Percentiles rank a stretch among this genome's conserved stretches.
phyloP scores from a whole-genome alignment of 92 coral and sea anemone species.

The Zoanthus gigantus region DNA sequence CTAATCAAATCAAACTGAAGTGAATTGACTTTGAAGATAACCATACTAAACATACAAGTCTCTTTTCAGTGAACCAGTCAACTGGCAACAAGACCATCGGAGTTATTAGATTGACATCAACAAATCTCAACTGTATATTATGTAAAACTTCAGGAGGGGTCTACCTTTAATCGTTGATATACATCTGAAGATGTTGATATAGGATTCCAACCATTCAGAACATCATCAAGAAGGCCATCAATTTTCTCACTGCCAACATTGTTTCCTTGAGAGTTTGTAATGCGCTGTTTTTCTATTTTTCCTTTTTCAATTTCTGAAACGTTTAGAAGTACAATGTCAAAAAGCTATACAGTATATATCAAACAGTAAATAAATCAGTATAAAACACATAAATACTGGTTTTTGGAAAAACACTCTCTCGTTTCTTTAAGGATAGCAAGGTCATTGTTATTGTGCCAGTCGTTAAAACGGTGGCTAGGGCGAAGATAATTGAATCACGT shows the following conservation, averaged over 20 bases:
- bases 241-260: neutral
- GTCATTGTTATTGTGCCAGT: no score
- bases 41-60: no score
- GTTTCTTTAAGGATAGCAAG: no score
- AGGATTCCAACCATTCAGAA: conserved; percentile 67
- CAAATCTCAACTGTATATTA: no score
- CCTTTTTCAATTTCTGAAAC: conserved; percentile 25
- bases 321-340: neutral
- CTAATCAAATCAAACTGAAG: no score
- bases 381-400: neutral
- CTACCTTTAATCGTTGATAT: conserved; percentile 79
- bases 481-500: no score
- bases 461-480: no score
- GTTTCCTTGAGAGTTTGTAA: neutral
- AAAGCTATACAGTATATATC: neutral
- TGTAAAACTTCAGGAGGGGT: no score
- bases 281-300: neutral
- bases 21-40: no score
- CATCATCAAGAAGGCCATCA: conserved; percentile 72
- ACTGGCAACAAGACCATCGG: no score
- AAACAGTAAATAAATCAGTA: neutral
- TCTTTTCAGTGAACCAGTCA: no score
- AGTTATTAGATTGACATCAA: no score
- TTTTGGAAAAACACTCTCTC: neutral
- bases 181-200: conserved; percentile 83